Base-by-base conservation (phyloP, 2,888 invertebrate species). In the Tetragonula carbonaria region DNA sequence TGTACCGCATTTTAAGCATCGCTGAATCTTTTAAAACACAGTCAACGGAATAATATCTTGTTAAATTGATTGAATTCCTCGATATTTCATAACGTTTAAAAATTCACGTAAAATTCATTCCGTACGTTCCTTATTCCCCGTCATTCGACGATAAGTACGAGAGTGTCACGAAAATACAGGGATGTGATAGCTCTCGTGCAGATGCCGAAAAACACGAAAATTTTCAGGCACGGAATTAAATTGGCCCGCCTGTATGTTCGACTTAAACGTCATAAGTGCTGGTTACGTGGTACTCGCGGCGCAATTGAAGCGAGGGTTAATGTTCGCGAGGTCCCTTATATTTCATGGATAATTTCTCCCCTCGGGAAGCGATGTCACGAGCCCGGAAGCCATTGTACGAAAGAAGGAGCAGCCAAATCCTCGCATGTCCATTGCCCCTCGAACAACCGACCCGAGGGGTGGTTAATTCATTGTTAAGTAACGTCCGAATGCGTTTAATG, bases 291-390 rank as follows among this genome's bases (percentile, higher is more conserved):
- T 75, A 74, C 84, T 81, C 83, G 76, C 76, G 78, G 75, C 82
- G 87, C 89, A 86, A 88, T 88, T 85, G 83, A 87, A 87, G 74
- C 86, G 89, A 85, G 89, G 91, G 88, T 89, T 91, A 89, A 90
- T 90, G 90, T 87, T 89, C 85, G 90, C 86, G 78, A 86, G 86
- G 90, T 90, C 85, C 87, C 86, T 92, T 89, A 91, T 93, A 93
- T 92, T 93, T 93, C 90, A 93, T 91, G 90, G 90, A 91, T 91
- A 92, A 93, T 91, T 92, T 87, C 86, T 88, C 91, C 91, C 92
- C 92, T 90, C 86, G 87, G 87, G 89, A 92, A 87, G 80, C 66
- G 77, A 82, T 75, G 88, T 87, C 84, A 87, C 82, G 85, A 88
- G 89, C 76, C 90, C 88, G 90, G 85, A 90, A 90, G 87, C 86